phyloP scores from a whole-genome alignment of 2,113 vertebrate species.

The Passer montanus region DNA sequence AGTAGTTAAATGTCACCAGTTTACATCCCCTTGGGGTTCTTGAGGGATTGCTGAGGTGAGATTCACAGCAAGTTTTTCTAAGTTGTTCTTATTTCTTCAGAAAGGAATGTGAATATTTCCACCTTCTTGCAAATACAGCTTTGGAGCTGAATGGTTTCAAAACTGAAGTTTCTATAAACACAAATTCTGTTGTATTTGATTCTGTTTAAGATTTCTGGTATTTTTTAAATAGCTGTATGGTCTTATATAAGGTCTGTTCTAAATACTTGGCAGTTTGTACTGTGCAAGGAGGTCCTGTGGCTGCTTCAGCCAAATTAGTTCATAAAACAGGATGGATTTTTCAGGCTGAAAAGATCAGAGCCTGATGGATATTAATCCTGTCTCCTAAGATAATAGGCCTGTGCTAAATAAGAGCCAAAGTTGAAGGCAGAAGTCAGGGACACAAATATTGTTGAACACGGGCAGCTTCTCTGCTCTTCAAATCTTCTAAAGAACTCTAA shows the following conservation, averaged over 20 bases:
- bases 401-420: neutral
- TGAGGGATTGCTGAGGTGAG: neutral
- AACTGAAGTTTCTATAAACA: neutral
- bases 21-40: neutral
- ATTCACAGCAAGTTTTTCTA: neutral
- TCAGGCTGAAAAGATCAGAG: neutral
- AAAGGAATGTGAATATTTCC: neutral
- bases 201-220: neutral
- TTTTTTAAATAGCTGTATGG: neutral
- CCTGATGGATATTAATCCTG: neutral
- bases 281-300: neutral
- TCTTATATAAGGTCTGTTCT: neutral
- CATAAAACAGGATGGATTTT: neutral
- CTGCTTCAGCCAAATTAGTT: neutral
- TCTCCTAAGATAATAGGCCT: neutral
- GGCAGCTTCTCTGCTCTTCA: neutral
- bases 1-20: neutral
- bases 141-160: neutral
- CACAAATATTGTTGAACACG: neutral
- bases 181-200: neutral
- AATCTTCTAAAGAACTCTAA: neutral
- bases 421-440: neutral
- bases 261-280: neutral
- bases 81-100: neutral
- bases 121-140: fast-evolving